Conservation (phyloP, 2,888 invertebrate species). For the Scelioninae gen. 2 region DNA sequence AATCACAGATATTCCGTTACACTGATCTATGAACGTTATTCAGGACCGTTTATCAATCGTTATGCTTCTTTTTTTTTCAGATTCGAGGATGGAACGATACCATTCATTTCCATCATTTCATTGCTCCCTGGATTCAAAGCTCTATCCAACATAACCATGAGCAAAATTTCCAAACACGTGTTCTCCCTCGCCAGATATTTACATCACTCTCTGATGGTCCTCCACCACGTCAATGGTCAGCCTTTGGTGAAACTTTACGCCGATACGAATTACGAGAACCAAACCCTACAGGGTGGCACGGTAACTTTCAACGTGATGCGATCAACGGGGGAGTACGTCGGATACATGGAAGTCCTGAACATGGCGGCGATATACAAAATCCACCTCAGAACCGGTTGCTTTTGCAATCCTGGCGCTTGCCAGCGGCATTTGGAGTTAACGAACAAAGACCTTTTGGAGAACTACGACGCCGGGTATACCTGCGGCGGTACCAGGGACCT, state of each 20-base stretch:
- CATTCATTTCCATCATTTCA: constrained; percentile 90
- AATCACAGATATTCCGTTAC: too few relatives aligned
- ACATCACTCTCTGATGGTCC: constrained; percentile 78
- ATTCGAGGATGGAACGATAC: constrained; percentile 95
- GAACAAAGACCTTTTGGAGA: constrained; percentile 82
- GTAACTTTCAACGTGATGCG: constrained; percentile 92
- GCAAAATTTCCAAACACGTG: constrained; percentile 83
- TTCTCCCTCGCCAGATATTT: constrained; percentile 86
- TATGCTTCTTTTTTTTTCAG: constrained; percentile 75
- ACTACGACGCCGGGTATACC: constrained; percentile 91
- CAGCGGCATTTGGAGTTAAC: constrained; percentile 85
- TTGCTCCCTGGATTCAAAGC: constrained; percentile 89
- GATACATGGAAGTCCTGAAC: constrained; percentile 93
- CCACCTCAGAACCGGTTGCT: constrained; percentile 93
- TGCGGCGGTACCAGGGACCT: constrained; percentile 94
- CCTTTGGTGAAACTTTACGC: constrained; percentile 84
- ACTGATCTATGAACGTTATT: too few relatives aligned
- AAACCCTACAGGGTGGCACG: constrained; percentile 85
- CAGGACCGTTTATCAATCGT: too few relatives aligned
- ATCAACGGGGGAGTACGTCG: constrained; percentile 86
- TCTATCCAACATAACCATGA: constrained; percentile 78
- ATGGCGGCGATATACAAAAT: constrained; percentile 92
- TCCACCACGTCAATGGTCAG: constrained; percentile 85
- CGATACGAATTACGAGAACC: constrained; percentile 82
- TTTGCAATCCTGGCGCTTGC: constrained; percentile 97